Base-by-base conservation (phyloP, 2,797 vertebrate genomes). In the Spinus olivaceus region DNA sequence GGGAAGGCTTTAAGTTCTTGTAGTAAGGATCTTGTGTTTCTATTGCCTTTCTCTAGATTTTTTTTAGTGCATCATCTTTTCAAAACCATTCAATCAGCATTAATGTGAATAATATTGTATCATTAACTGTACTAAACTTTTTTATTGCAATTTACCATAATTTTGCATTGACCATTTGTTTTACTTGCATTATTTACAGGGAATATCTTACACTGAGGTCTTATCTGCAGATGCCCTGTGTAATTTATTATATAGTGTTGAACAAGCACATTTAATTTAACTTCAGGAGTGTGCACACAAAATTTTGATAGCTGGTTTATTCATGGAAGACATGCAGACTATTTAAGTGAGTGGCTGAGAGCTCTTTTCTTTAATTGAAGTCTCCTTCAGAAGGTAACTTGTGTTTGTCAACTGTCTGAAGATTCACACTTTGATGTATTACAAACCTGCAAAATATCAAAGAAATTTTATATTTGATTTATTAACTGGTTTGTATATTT, bases 151-250 rank as follows among this genome's bases (percentile, higher is more conserved):
- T 47, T 53, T n/a, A 16, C n/a, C 10, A 2, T 59, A 27, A 24
- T 35, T 91, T 64, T 83, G 17, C 67, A 9, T 28, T 2, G 4
- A 9, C 21, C 7, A 4, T 63, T 72, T 65, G 15, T 54, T 86
- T 70, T 35, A 63, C 12, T 57, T 57, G 33, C 47, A 9, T 30
- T 39, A 6, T 78, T 82, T 39, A 7, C 5, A 35, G 57, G 27
- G 19, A 39, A 4, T 8, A 0, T 74, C 32, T 83, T 39, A 2
- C 6, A 5, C 16, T 3, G 8, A 73, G 63, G 33, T 11, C 17
- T 14, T 49, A 2, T 12, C 25, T 66, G 5, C 19, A 47, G 28
- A 3, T 72, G 22, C 4, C 32, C 22, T 0, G 0, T 27, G 18
- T 50, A 32, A 44, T 46, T 63, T 59, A 12, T 30, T 18, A 4